Evolutionary conservation across 2,797 vertebrate species (phyloP).

Genomic region (Paramormyrops hopkinsi): DNA sequence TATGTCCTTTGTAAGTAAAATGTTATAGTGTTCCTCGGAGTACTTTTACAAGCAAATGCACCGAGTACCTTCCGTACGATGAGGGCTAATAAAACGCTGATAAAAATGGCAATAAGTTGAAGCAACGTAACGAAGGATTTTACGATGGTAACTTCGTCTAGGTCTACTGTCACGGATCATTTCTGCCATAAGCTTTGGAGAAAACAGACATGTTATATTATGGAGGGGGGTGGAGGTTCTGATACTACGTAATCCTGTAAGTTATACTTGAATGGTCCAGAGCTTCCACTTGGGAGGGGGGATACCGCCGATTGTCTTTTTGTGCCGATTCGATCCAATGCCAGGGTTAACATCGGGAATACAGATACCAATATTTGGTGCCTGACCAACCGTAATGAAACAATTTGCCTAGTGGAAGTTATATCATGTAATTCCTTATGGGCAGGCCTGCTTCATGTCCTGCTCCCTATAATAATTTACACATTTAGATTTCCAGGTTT

Average conservation of each 20-base stretch:
- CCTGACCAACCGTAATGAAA: neutral
- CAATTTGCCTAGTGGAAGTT: neutral
- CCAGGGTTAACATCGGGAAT: neutral
- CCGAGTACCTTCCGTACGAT: neutral
- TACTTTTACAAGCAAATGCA: neutral
- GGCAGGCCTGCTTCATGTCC: neutral
- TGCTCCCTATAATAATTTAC: neutral
- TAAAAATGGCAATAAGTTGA: neutral
- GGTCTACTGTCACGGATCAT: neutral
- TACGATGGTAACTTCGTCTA: neutral
- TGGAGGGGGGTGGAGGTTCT: neutral
- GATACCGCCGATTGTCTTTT: neutral
- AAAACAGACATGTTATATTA: neutral
- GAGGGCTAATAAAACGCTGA: neutral
- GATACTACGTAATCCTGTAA: neutral
- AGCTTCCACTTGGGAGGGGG: neutral
- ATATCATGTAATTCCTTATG: neutral
- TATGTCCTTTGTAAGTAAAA: neutral
- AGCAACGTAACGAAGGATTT: neutral
- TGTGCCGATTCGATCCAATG: neutral
- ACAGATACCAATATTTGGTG: neutral
- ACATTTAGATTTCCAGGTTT: neutral
- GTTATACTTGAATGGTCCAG: neutral
- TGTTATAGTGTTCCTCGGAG: neutral
- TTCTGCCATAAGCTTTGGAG: neutral